Base-by-base conservation (phyloP, 2,113 vertebrate species). In the Reinhardtius hippoglossoides region DNA sequence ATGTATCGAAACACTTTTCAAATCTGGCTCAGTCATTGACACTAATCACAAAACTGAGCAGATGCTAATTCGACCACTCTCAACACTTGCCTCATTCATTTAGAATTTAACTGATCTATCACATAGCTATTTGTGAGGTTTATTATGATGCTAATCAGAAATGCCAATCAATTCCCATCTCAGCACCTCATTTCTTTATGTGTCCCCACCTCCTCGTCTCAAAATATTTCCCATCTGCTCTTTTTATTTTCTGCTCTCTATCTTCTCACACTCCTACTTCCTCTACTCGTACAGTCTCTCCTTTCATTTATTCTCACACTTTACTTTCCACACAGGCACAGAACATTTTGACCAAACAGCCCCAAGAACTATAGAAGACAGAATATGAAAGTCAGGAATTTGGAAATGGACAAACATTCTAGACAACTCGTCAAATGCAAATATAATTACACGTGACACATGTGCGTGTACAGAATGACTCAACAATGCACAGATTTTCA, bases 221-320 rank as follows among this genome's bases (percentile, higher is more conserved):
- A 74, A 56, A 65, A 64, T 71, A 60, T 71, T 35, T 65, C 40
- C 55, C 61, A 62, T 81, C 59, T 74, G 80, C 46, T 74, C 52
- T 52, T 55, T 76, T 76, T 52, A 37, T 58, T 74, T 60, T 23
- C 40, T 64, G 20, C 31, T 26, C 68, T 75, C 37, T 26, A 67
- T 79, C 37, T 61, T 52, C 55, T 55, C 42, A 21, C 40, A 55
- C 42, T 61, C 2, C 26, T 48, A 59, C 60, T 48, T 77, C 77
- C 80, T 26, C 15, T 5, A 16, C 13, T 48, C 15, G 3, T 7
- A 6, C 31, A 31, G 31, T 31, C 44, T 4, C 46, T 50, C 46
- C 46, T 67, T 59, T 52, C 56, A 81, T 60, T 42, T 26, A 52
- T 78, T 78, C 59, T 8, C 66, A 44, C 26, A 20, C 80, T 12